Percentiles rank a stretch among this genome's conserved stretches.
These are phyloP conservation scores for Kryptolebias ocellatus DNA, from an alignment of 2,797 vertebrate genomes.

Conservation along the genomic window DNA sequence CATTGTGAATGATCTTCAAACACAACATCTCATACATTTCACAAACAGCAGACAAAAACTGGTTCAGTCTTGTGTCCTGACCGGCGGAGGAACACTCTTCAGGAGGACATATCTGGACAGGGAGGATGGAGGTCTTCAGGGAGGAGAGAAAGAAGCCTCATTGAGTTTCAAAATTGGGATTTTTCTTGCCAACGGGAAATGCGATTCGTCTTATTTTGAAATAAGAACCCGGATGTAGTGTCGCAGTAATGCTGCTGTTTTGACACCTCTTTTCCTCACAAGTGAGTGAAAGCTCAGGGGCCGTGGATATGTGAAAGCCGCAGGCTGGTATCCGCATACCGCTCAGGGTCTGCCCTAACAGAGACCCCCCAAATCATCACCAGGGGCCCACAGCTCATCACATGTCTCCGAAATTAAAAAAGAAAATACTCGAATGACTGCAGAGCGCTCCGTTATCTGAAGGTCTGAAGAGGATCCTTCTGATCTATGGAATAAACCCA, in stretches of 20 bases:
- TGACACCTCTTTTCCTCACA: conserved; percentile 8
- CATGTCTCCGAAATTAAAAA: background rate
- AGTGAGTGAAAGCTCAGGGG: conserved; percentile 42
- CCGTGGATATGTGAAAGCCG: conserved; percentile 33
- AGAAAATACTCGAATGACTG: conserved; percentile 3
- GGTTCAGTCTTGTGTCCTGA: too few relatives aligned
- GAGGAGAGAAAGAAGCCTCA: background rate
- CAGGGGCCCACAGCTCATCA: conserved; percentile 7
- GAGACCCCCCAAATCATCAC: background rate
- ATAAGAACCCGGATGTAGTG: background rate
- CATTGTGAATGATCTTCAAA: too few relatives aligned
- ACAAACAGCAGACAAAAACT: too few relatives aligned
- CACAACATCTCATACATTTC: too few relatives aligned
- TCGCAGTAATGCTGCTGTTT: accelerated
- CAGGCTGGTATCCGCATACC: conserved; percentile 27
- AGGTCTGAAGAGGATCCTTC: conserved; percentile 31
- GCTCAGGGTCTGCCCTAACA: conserved; percentile 11
- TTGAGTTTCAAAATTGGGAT: background rate
- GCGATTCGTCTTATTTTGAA: conserved; percentile 55
- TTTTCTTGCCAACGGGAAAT: background rate
- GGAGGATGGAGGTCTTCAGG: too few relatives aligned
- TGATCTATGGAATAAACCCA: conserved; percentile 58
- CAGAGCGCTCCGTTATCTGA: conserved; percentile 20
- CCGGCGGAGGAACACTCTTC: too few relatives aligned
- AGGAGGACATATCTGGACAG: too few relatives aligned